Base-by-base conservation (phyloP, 2,113 vertebrate genomes). In the Phyllopteryx taeniolatus region DNA sequence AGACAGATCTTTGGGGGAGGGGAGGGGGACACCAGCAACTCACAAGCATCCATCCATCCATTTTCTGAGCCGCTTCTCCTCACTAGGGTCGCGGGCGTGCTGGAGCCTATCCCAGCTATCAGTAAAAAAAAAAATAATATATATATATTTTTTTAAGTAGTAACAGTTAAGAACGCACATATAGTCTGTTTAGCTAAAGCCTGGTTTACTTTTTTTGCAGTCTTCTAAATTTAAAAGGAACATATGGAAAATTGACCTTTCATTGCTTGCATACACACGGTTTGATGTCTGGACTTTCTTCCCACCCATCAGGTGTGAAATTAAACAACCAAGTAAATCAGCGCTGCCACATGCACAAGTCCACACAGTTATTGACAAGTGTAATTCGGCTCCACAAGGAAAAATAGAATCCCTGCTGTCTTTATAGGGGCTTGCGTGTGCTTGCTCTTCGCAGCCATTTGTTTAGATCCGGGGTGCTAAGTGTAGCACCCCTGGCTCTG, bases 1-100 rank as follows among this genome's bases (percentile, higher is more conserved):
- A 86, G 74, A 85, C 73, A 80, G 70, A 64, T 51, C 27, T 1
- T 27, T 27, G 27, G 27, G 67, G 4, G 49, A 68, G 74, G 11
- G 60, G 44, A 59, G 47, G 5, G 46, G n/a, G 42, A 83, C 61
- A 77, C 68, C 70, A 27, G 44, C 74, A 68, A 60, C 72, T 74
- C 81, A 79, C 33, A 68, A 66, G 70, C 64, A 70, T 27, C 27
- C 27, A 27, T 27, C 27, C 27, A 27, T 27, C 27, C 27, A 27
- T 27, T 27, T 27, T 27, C 27, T 27, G 27, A 27, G 27, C 27
- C 27, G 27, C 27, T 27, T 27, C 27, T 27, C 27, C 27, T 27
- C 27, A 27, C 27, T 27, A 27, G 27, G 27, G 27, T 27, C 27
- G 27, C 27, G 27, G 27, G 27, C 27, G 27, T 1, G 27, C 27